Evolutionary conservation across 2,113 vertebrate genomes (phyloP), one percentile per base, ranked within the genome.

Genomic region (Dicrurus megarhynchus): DNA sequence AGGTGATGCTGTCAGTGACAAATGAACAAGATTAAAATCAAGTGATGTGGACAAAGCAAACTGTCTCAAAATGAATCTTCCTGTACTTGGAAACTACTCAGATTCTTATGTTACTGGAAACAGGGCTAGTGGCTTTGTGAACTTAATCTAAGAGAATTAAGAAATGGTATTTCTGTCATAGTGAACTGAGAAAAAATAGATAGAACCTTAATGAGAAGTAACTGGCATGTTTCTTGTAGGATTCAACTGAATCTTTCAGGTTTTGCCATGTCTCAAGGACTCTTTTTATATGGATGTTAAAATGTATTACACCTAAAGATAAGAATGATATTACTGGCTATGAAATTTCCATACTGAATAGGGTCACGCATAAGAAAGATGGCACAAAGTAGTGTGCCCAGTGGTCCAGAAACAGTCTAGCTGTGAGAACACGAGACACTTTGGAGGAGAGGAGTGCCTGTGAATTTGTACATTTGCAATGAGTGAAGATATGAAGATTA

Each of bases 1-100:
- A 96, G 95, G 81, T 96, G 95, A 89, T 97, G 71, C 87, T 97
- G 97, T 96, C 97, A 97, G 84, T 96, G 97, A 97, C 84, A 96
- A 96, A 97, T 97, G 90, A 88, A 93, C 64, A 91, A 92, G 88
- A 94, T 96, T 95, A 97, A 95, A 97, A 96, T 89, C 84, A 96
- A 97, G 81, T 84, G 86, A 96, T 89, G 68, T 90, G 76, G 88
- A 91, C 88, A 96, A 92, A 96, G 75, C 12, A 93, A 95, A 93
- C 78, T 84, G 74, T 81, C 82, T 91, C 61, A 93, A 91, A 86
- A 96, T 88, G 28, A 82, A 93, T 93, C 68, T 92, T 90, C 47
- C 75, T 5, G 6, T 81, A 52, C 87, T 63, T 1, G 7, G 88
- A 92, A 96, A 76, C 59, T 53, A 23, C 50, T 77, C 27, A 47